A percentile compares a stretch with the other conserved stretches of the same genome.
Conservation (phyloP, 1,140 invertebrate species). For the Stegodyphus mimosarum region DNA sequence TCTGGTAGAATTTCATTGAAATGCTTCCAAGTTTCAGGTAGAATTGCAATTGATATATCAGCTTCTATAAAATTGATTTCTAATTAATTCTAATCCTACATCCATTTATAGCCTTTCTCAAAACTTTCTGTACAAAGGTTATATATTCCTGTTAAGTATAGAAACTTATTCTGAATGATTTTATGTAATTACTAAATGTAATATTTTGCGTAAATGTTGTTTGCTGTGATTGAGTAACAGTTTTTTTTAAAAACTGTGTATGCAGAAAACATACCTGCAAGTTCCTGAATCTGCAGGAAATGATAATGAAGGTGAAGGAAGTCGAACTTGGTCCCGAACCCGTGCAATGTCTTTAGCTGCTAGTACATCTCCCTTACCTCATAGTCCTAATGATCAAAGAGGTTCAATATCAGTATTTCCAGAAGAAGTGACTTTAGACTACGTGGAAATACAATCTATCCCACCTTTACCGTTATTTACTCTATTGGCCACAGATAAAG, state of each 20-base stretch:
- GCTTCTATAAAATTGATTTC: no score
- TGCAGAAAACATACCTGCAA: conserved; percentile 56
- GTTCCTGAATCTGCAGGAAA: conserved; percentile 33
- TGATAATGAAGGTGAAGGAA: conserved; percentile 50
- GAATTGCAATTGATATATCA: no score
- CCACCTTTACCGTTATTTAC: conserved; percentile 97
- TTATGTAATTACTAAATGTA: no score
- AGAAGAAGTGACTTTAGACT: conserved; percentile 90
- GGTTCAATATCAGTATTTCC: conserved; percentile 74
- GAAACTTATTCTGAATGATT: no score
- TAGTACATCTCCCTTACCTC: conserved; percentile 65
- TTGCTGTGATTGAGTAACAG: no score
- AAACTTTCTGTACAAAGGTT: no score
- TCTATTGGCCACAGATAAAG: conserved; percentile 91
- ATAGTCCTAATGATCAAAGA: conserved; percentile 71
- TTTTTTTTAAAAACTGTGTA: background rate
- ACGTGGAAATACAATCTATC: conserved; percentile 95
- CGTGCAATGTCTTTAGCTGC: conserved; percentile 78
- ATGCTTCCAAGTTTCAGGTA: no score
- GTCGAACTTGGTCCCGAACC: conserved; percentile 79
- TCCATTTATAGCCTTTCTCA: no score
- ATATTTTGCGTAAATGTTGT: no score
- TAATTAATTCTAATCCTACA: no score
- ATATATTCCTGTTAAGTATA: no score
- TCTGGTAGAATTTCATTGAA: no score